Base-by-base conservation (phyloP, 2,797 vertebrate species). In the Tenualosa ilisha region DNA sequence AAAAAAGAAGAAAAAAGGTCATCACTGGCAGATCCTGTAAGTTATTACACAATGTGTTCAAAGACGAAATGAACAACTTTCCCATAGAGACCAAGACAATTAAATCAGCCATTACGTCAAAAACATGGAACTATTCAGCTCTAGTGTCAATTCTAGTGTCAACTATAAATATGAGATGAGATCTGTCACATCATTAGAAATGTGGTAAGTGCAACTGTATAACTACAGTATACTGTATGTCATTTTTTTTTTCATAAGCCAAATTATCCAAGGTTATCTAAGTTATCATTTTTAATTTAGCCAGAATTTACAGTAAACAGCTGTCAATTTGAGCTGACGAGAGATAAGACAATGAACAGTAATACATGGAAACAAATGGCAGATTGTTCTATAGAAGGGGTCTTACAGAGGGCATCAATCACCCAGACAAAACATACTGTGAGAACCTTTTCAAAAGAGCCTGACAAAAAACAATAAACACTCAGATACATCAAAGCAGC, bases 221-320 rank as follows among this genome's bases (percentile, higher is more conserved):
- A 79, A 43, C 72, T 79, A 15, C 4, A 17, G 13, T 37, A 12
- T 72, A 9, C 37, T 43, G 13, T 46, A 31, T 8, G 20, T 79
- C 17, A 2, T 3, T 79, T 79, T 17, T 7, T 20, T 20, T 46
- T 40, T 9, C 46, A 49, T 46, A 5, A 79, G 15, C 1, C 17
- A 43, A 79, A 40, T 1, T 46, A 9, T 46, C 15, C 40, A 22
- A 46, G 72, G 72, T 46, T 43, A 79, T 46, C 15, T 20, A 15
- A 79, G 31, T 31, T 15, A 40, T 40, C 72, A 79, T 0, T 4
- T 72, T 37, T 54, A 56, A 83, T 82, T 85, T 63, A n/a, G 72
- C 59, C 68, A 7, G 9, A 81, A 79, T 83, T 90, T 81, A 88
- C 85, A 65, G 83, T 84, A 86, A 88, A 61, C 81, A 85, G n/a